phyloP scores from a whole-genome alignment of 2,797 vertebrate species.

The Tolypeutes matacus region DNA sequence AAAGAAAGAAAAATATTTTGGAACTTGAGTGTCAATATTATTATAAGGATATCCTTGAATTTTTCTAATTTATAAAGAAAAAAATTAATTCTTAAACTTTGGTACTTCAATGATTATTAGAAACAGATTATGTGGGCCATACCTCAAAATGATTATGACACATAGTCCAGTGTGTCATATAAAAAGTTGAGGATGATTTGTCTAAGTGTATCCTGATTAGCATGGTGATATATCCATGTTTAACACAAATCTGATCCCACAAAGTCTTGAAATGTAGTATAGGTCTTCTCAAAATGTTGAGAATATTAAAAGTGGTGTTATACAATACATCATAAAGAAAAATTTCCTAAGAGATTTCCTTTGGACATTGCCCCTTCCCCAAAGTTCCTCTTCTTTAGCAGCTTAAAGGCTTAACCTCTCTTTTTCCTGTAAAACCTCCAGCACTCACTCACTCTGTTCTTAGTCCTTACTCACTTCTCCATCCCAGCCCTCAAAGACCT shows the following conservation, averaged over 20 bases:
- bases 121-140: neutral
- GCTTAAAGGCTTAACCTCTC: neutral
- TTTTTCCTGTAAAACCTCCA: neutral
- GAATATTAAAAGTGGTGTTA: neutral
- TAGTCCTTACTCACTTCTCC: neutral
- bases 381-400: neutral
- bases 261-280: neutral
- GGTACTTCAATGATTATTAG: slow-evolving; percentile 9
- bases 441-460: neutral
- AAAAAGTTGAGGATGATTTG: neutral
- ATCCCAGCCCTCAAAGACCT: neutral
- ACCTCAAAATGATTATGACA: neutral
- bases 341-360: neutral
- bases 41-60: slow-evolving; percentile 45
- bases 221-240: neutral
- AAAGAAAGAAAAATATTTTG: neutral
- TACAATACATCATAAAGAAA: neutral
- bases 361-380: neutral
- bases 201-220: slow-evolving; percentile 6
- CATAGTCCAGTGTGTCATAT: neutral
- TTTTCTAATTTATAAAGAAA: slow-evolving; percentile 52
- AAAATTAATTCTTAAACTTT: slow-evolving; percentile 14
- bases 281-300: neutral
- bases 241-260: neutral
- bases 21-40: neutral